Evolutionary conservation across 2,888 invertebrate genomes (phyloP).

Genomic region (Entomobrya proxima): DNA sequence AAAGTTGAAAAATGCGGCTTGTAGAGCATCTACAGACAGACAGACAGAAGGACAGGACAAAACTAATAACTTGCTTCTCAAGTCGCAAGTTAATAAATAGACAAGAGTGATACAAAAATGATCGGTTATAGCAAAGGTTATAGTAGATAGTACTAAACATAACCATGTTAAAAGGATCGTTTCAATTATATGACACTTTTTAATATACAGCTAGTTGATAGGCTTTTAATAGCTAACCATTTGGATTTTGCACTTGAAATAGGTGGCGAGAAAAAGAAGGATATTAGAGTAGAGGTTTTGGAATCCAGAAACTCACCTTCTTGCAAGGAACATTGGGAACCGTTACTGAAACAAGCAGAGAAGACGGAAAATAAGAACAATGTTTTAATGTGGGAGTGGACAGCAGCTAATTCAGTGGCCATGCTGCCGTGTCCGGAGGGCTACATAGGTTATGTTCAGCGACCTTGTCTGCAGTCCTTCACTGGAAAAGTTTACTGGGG

Average conservation of each 20-base stretch:
- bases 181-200: no score
- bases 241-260: not conserved
- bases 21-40: no score
- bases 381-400: conserved; percentile 60
- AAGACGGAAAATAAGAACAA: conserved; percentile 32
- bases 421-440: conserved; percentile 69
- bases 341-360: conserved; percentile 55
- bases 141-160: no score
- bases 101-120: no score
- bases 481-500: conserved; percentile 65
- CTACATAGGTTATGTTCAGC: conserved; percentile 69
- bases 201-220: no score
- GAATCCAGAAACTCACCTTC: conserved; percentile 71
- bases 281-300: conserved; percentile 65
- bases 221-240: not conserved
- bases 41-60: no score
- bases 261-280: conserved; percentile 56
- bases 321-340: conserved; percentile 68
- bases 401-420: conserved; percentile 63
- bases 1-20: no score
- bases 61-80: no score
- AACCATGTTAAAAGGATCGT: no score
- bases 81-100: no score
- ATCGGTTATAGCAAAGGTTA: no score
- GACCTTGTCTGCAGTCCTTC: conserved; percentile 52